Conservation (phyloP, 2,113 vertebrate species). For the Rhinichthys klamathensis region DNA sequence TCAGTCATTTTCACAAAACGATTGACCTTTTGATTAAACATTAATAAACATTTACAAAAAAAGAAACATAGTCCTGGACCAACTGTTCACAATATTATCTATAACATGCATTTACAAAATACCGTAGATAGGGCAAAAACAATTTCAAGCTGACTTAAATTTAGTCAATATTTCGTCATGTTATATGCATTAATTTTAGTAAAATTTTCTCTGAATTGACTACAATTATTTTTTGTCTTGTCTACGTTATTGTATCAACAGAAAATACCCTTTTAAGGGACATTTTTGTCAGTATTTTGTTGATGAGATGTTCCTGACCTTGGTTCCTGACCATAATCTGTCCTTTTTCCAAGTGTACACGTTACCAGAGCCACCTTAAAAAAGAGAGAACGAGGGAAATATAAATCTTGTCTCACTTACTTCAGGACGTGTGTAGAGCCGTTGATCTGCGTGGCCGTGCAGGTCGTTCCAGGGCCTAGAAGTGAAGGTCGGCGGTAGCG, state of each 20-base stretch:
- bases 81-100: background rate
- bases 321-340: background rate
- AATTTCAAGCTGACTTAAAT: background rate
- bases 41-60: too few species aligned
- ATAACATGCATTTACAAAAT: background rate
- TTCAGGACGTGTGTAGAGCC: slow-evolving; percentile 94
- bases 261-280: too few species aligned
- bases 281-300: background rate
- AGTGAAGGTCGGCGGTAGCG: slow-evolving; percentile 90
- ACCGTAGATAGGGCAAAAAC: background rate
- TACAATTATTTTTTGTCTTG: too few species aligned
- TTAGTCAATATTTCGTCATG: background rate
- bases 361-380: background rate
- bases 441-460: slow-evolving; percentile 92
- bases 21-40: too few species aligned
- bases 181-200: background rate
- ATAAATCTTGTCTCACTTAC: slow-evolving; percentile 74
- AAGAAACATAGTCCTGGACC: too few species aligned
- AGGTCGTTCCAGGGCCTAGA: slow-evolving; percentile 81
- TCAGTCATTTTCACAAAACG: too few species aligned
- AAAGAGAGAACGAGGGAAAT: background rate
- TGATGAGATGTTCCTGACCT: background rate
- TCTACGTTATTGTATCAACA: too few species aligned
- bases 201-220: background rate
- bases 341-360: background rate